A percentile compares a stretch with the other conserved stretches of the same genome.
Evolutionary conservation across 1,140 invertebrate genomes (phyloP).

Genomic region (Neotoxoptera formosana): DNA sequence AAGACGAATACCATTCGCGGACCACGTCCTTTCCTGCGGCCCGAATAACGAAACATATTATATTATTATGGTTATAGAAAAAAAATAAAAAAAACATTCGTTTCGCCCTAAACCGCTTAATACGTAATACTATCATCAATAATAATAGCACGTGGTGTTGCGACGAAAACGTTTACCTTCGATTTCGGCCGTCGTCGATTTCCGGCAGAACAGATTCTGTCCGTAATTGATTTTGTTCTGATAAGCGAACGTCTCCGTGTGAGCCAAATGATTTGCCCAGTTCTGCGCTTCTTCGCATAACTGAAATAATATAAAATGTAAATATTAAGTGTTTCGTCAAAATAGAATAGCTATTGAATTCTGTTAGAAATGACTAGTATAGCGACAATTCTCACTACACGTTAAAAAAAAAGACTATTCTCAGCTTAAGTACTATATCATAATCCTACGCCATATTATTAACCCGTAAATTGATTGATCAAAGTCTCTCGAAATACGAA

Average conservation of each 20-base stretch:
- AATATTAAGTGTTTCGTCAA: neutral
- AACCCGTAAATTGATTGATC: neutral
- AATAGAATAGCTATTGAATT: neutral
- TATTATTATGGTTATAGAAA: no score
- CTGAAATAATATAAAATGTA: constrained; percentile 64
- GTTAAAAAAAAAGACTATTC: neutral
- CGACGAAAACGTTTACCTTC: constrained; percentile 65
- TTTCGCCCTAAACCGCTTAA: neutral
- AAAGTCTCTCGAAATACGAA: neutral
- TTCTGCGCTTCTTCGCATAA: constrained; percentile 82
- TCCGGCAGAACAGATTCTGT: constrained; percentile 78
- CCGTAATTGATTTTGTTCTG: constrained; percentile 77
- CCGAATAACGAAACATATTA: neutral
- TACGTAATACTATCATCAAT: no score
- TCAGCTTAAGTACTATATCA: neutral
- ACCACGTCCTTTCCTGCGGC: constrained; percentile 24
- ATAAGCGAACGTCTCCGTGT: constrained; percentile 79
- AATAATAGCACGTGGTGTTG: neutral
- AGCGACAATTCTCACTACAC: no score
- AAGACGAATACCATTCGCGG: constrained; percentile 45
- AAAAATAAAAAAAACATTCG: neutral
- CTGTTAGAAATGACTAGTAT: neutral
- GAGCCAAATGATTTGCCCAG: constrained; percentile 84
- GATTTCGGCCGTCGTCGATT: constrained; percentile 73
- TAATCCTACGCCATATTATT: neutral